phyloP scores from a whole-genome alignment of 1,140 invertebrate genomes.

The Sarcophaga bullata region DNA sequence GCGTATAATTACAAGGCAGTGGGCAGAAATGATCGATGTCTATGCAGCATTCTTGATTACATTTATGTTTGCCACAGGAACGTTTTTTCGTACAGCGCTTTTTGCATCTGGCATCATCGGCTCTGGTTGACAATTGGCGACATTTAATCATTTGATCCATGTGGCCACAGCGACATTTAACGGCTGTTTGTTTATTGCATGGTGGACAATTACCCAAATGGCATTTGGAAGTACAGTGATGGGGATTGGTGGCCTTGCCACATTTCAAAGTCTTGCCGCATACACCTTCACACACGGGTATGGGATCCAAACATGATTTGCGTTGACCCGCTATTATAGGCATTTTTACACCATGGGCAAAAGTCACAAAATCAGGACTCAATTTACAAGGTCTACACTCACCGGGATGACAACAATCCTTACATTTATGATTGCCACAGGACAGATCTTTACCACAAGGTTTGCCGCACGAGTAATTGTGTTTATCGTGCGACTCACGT shows the following conservation, averaged over 20 bases:
- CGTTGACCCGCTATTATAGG: slow-evolving; percentile 66
- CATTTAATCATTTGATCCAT: slow-evolving; percentile 86
- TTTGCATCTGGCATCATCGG: slow-evolving; percentile 82
- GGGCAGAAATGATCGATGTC: slow-evolving; percentile 87
- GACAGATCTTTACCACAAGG: slow-evolving; percentile 75
- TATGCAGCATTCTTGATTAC: slow-evolving; percentile 87
- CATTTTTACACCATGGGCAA: slow-evolving; percentile 91
- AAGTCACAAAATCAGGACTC: slow-evolving; percentile 73
- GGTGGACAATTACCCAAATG: slow-evolving; percentile 83
- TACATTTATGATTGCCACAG: slow-evolving; percentile 84
- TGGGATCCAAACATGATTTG: slow-evolving; percentile 81
- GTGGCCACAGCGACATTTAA: slow-evolving; percentile 92
- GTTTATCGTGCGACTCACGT: slow-evolving; percentile 62
- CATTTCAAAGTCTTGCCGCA: slow-evolving; percentile 85
- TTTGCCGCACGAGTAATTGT: slow-evolving; percentile 73
- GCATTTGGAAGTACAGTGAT: slow-evolving; percentile 77
- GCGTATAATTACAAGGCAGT: slow-evolving; percentile 80
- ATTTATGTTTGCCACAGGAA: slow-evolving; percentile 89
- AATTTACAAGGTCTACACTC: slow-evolving; percentile 73
- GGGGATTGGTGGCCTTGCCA: slow-evolving; percentile 78
- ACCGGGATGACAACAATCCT: slow-evolving; percentile 77
- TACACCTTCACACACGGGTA: slow-evolving; percentile 84
- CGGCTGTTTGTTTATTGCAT: slow-evolving; percentile 80
- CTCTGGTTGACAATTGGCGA: slow-evolving; percentile 74
- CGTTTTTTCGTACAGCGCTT: slow-evolving; percentile 87